Percentiles rank a stretch among this genome's conserved stretches.
Conservation (phyloP, 2,113 vertebrate species). For the Bagarius yarrelli region DNA sequence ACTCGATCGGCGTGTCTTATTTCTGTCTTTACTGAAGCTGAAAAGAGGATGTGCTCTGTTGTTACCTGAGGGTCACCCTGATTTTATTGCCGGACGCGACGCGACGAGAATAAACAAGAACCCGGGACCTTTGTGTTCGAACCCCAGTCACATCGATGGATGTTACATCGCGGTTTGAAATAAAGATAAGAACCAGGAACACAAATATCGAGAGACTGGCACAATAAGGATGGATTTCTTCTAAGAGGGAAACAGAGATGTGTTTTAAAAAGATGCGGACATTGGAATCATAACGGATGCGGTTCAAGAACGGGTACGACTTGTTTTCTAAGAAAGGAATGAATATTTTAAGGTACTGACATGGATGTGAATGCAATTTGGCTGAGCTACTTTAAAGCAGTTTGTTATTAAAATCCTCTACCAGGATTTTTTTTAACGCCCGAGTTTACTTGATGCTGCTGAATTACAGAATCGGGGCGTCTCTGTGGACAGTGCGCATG, state of each 20-base stretch:
- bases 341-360: background rate
- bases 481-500: conserved; percentile 57
- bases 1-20: background rate
- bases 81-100: background rate
- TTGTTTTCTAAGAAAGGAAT: background rate
- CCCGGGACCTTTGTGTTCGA: background rate
- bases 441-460: conserved; percentile 64
- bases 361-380: background rate
- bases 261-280: background rate
- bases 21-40: background rate
- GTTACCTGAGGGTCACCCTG: background rate
- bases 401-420: background rate
- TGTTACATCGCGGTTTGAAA: background rate
- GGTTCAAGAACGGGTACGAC: background rate
- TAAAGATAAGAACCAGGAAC: background rate
- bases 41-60: background rate
- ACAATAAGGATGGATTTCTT: background rate
- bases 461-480: conserved; percentile 50
- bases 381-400: no score
- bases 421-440: background rate
- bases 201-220: background rate
- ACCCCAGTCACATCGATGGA: background rate
- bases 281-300: background rate
- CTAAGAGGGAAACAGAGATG: background rate
- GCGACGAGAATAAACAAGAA: background rate